Evolutionary conservation across 1,140 invertebrate species (phyloP), one percentile per base, ranked within the genome.

Genomic region (Mactra quadrangularis): DNA sequence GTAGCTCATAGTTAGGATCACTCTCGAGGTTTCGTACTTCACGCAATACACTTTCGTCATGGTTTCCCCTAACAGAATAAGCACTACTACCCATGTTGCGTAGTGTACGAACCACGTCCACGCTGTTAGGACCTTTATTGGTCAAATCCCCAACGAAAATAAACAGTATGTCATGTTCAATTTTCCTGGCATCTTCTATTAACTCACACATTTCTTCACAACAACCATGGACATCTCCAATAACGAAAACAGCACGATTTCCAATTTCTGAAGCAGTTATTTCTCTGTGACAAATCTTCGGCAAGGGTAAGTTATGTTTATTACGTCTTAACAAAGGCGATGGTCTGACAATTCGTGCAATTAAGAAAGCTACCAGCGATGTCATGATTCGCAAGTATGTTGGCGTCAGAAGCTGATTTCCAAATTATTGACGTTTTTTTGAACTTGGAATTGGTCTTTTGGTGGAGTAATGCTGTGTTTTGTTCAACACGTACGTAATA

Each of bases 141-240:
- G 92, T 74, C 27, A 93, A 74, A 84, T 93, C 93, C 1, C 93
- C 93, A 57, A 90, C 90, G 79, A 92, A 91, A 31, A 93, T 85
- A 47, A 92, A 90, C 33, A 93, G 71, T 17, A 87, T 83, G 19
- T 75, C 57, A 4, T 55, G 50, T 6, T 55, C 74, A 22, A 55
- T 52, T 1, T 59, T 35, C 31, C 72, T 79, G 19, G 89, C 88
- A 17, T 83, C 59, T 3, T 57, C 53, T 4, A 93, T 82, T 2
- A 92, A 68, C 25, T 90, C 86, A 17, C 83, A 17, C 29, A 93
- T 79, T 84, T 93, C 93, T 59, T 91, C 90, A 52, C 82, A 89
- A 82, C 93, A 93, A 1, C 92, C 93, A 82, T 93, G 93, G 0
- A 93, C 87, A 79, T 93, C 93, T 17, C 93, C 93, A 31, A 93